phyloP scores from a whole-genome alignment of 2,888 invertebrate species.

The Noctua comes region DNA sequence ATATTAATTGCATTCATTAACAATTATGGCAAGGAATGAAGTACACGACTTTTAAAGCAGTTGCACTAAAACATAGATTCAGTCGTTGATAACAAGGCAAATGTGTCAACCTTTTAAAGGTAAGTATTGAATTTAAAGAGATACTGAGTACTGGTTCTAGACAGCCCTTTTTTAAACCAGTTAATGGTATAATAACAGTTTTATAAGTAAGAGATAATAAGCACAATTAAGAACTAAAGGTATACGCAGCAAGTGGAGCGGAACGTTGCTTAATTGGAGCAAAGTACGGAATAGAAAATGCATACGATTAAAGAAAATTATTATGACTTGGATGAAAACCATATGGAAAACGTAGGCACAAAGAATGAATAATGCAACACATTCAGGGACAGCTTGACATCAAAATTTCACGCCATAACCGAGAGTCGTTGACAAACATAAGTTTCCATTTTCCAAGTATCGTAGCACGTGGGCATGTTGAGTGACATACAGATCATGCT shows the following conservation, averaged over 20 bases:
- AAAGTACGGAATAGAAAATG: slow-evolving; percentile 1
- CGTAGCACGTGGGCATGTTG: slow-evolving; percentile 47
- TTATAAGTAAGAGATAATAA: slow-evolving; percentile 24
- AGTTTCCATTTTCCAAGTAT: slow-evolving; percentile 61
- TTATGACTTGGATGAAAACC: slow-evolving; percentile 13
- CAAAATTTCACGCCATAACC: slow-evolving; percentile 62
- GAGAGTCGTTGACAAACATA: slow-evolving; percentile 42
- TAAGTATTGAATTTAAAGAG: slow-evolving; percentile 44
- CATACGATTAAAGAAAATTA: slow-evolving; percentile 4
- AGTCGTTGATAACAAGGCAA: slow-evolving; percentile 52
- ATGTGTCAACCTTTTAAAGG: slow-evolving; percentile 57
- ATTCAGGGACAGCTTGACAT: slow-evolving; percentile 40
- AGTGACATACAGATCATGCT: slow-evolving; percentile 61
- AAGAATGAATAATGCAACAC: slow-evolving; percentile 56
- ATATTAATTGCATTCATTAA: slow-evolving; percentile 64
- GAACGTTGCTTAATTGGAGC: slow-evolving; percentile 17
- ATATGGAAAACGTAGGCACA: slow-evolving; percentile 9
- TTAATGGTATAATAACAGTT: slow-evolving; percentile 22
- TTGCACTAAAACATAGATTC: slow-evolving; percentile 56
- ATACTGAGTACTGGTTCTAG: slow-evolving; percentile 31
- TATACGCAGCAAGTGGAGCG: background rate
- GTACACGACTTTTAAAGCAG: slow-evolving; percentile 54
- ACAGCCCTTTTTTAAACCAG: slow-evolving; percentile 14
- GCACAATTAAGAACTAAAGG: slow-evolving; percentile 19
- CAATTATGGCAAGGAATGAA: slow-evolving; percentile 65